Base-by-base conservation (phyloP, 2,797 vertebrate species). In the Myripristis murdjan region DNA sequence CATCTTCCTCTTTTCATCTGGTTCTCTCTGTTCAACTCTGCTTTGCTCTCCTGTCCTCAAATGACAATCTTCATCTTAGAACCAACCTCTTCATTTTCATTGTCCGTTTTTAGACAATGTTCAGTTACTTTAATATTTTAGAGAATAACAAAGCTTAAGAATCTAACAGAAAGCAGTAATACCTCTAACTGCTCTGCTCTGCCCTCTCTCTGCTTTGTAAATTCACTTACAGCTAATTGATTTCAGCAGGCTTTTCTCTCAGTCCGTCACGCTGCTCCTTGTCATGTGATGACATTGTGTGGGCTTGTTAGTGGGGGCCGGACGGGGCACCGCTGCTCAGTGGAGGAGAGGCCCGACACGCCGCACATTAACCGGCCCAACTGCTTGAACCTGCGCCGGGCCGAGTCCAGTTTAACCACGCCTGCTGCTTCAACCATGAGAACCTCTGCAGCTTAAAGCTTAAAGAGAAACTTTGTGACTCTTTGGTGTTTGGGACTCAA, bases 221-320 rank as follows among this genome's bases (percentile, higher is more conserved):
- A 94, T 93, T 91, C 84, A 95, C 75, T 94, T 94, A 93, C 37
- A 60, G 64, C 49, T 93, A 95, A 95, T 94, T 93, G 89, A 92
- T 93, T 91, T 85, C 89, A 93, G 76, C 91, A 94, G 89, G 70
- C 81, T 86, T 79, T 81, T 83, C 87, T 87, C 83, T 83, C 64
- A 9, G 59, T 75, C 70, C 47, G 70, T 95, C 95, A 95, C 93
- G 91, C 87, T 95, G 92, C 79, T 83, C 64, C 47, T 83, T 23
- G 58, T 95, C 95, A 95, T 95, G 94, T 95, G 95, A 95, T 90
- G 90, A 83, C 66, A 81, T 58, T 87, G 72, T 79, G 64, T 67
- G 70, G 60, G 80, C 80, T 88, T 90, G 87, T 93, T 89, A 84
- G 55, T 24, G 23, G 53, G 28, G 31, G 23, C 70, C 16, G 41